Evolutionary conservation across 1,140 invertebrate genomes (phyloP), one percentile per base, ranked within the genome.

Genomic region (Aphaenogaster rudis): DNA sequence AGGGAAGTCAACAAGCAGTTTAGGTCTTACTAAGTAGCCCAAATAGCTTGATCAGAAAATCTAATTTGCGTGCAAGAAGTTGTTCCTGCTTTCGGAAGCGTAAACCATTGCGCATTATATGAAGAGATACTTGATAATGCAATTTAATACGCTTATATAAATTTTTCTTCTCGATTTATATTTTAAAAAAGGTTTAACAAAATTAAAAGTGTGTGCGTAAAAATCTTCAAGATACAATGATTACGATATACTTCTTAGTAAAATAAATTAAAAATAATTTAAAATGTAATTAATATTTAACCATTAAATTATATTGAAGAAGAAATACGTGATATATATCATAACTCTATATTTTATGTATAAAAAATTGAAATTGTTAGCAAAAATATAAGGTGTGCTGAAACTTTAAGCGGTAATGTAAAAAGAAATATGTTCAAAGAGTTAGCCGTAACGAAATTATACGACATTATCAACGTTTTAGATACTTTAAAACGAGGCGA

Each of bases 41-140:
- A 45, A 81, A 71, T 50, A 81, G 21, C 36, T 71, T 71, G 13
- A 54, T 81, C 39, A 81, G 79, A 72, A 81, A 81, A 71, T 81
- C 66, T 28, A 81, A 72, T 81, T 81, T 71, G 15, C 36, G 15
- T 21, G 15, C 50, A 71, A 81, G 66, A 81, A 81, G 67, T 71
- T 71, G 21, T 54, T 2, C 11, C 21, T 71, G 21, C 21, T 57
- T 54, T 13, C 11, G 13, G n/a, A 67, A 80, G 45, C 21, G 48
- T 81, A 42, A 81, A 45, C 6, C 17, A 80, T 67, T 71, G 13
- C 21, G 15, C 21, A 36, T 28, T 45, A 78, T 33, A 33, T 9
- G 42, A 66, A 36, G 48, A 64, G 11, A 69, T 13, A 33, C 0
- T 69, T 45, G 3, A 48, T 64, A 11, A 48, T 17, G 15, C 2